Base-by-base conservation (phyloP, 2,888 invertebrate genomes). In the Yponomeuta malinellus region DNA sequence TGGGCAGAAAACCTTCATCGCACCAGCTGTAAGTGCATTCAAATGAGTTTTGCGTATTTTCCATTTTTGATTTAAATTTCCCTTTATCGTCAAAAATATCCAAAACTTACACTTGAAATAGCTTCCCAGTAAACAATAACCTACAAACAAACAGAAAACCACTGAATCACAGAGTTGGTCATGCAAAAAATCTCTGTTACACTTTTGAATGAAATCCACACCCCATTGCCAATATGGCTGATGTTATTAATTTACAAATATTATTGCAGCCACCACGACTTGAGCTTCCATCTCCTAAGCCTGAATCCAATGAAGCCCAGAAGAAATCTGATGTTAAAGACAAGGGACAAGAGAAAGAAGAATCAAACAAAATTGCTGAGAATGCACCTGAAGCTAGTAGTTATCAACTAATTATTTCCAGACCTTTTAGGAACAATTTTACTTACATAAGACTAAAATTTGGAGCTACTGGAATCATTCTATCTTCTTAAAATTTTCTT, bases 1-100 rank as follows among this genome's bases (percentile, higher is more conserved):
- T 23, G 12, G 63, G 9, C 10, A 77, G 73, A 87, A 87, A 81
- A 79, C 83, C 72, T 76, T 73, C 75, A 74, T 74, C 73, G 74
- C 72, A 75, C 74, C 74, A 72, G 78, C 74, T 76, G 78, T 79
- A 76, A 77, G 74, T 78, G 77, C 77, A 75, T 76, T 74, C 74
- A 76, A 74, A 73, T 73, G 71, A 69, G 43, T 33, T 33, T 33
- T 29, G 33, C 65, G 65, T 10, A 65, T 65, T 43, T 73, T 59
- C 15, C 15, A 59, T 59, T 59, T 12, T 15, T 59, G 52, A 59
- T 12, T 59, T 12, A 12, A 12, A 15, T 59, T 15, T 59, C 52
- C 15, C 15, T 59, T 59, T 59, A 59, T 15, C 52, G 3, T 59
- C 15, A 59, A 15, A 52, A 5, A 15, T 15, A 59, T 15, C 12